Percentiles rank a stretch among this genome's conserved stretches.
These are phyloP conservation scores for Cecropterus lyciades DNA, from an alignment of 1,140 invertebrate species.

Conservation along the genomic window DNA sequence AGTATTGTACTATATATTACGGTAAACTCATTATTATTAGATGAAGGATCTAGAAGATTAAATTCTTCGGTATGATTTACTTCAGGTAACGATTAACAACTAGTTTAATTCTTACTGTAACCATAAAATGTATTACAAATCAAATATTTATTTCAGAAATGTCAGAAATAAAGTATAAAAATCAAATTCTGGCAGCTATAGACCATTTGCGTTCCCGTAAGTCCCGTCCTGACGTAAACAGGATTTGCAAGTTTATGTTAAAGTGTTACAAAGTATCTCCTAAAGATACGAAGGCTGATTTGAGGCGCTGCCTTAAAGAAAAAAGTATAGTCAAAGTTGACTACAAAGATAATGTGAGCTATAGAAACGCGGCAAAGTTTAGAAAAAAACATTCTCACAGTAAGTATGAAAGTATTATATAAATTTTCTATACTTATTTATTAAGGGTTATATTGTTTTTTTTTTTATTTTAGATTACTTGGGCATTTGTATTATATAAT, in stretches of 20 bases:
- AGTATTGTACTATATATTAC: constrained; percentile 14
- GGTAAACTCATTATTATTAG: constrained; percentile 16
- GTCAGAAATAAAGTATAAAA: constrained; percentile 87
- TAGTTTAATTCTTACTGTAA: background rate
- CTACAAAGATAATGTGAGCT: constrained; percentile 94
- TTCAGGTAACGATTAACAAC: constrained; percentile 54
- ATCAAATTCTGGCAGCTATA: constrained; percentile 92
- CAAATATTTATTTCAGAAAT: constrained; percentile 65
- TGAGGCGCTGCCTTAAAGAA: constrained; percentile 90
- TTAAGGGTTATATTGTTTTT: background rate
- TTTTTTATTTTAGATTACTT: too few relatives aligned
- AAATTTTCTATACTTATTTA: background rate
- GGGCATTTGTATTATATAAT: too few relatives aligned
- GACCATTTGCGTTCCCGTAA: constrained; percentile 92
- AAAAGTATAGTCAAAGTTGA: constrained; percentile 93
- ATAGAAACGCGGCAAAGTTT: constrained; percentile 92
- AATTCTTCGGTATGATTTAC: constrained; percentile 74
- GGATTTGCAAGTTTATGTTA: constrained; percentile 92
- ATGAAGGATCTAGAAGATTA: constrained; percentile 38
- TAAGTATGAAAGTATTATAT: constrained; percentile 50
- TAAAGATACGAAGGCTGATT: constrained; percentile 89
- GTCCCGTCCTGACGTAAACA: constrained; percentile 92
- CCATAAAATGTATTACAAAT: too few relatives aligned
- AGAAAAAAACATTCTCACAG: constrained; percentile 76
- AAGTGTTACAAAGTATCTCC: constrained; percentile 89